Evolutionary conservation across 2,113 vertebrate species (phyloP).

Genomic region (Sterna hirundo): DNA sequence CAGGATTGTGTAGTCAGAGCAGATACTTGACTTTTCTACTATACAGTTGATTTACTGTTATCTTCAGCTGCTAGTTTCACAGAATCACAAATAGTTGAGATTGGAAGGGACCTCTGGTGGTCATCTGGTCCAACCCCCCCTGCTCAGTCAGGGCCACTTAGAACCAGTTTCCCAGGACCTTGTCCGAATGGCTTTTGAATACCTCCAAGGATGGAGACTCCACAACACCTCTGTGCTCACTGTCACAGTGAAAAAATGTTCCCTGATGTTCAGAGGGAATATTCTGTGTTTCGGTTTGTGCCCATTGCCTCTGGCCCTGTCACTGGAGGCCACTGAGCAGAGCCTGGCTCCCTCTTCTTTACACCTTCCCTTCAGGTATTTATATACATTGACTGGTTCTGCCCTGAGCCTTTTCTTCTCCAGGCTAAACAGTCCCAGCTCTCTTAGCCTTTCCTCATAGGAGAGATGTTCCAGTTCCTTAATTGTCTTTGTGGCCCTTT

Average conservation of each 20-base stretch:
- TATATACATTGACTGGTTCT: too few relatives aligned
- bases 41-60: background rate
- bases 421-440: background rate
- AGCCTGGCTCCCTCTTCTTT: background rate
- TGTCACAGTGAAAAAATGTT: background rate
- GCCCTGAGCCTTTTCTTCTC: background rate
- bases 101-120: background rate
- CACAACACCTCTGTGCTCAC: background rate
- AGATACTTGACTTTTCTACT: background rate
- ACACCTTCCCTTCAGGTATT: background rate
- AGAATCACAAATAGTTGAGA: background rate
- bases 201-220: background rate
- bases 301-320: background rate
- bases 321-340: background rate
- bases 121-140: background rate
- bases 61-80: background rate
- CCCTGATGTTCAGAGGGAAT: background rate
- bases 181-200: background rate
- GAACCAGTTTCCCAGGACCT: background rate
- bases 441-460: background rate
- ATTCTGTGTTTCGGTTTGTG: background rate
- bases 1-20: background rate
- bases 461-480: background rate
- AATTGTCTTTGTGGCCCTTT: background rate
- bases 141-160: background rate